phyloP scores from a whole-genome alignment of 2,797 vertebrate genomes.

The Calcarius lapponicus region DNA sequence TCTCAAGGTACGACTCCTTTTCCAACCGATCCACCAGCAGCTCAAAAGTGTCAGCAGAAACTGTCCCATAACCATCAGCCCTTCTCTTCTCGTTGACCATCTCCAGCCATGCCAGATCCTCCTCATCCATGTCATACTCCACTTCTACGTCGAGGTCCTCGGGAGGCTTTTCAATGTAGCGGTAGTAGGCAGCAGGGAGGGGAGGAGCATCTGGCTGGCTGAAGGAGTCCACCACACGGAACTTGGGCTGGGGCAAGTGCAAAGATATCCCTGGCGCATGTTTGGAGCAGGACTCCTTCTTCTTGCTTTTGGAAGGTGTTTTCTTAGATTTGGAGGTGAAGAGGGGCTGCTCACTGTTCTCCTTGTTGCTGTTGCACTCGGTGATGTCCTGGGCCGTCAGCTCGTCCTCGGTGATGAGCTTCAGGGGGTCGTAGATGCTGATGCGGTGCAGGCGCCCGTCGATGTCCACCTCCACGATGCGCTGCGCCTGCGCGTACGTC shows the following conservation, averaged over 20 bases:
- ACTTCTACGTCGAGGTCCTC: conserved; percentile 92
- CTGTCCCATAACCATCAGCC: conserved; percentile 86
- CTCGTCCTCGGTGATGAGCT: conserved; percentile 95
- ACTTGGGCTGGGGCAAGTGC: conserved; percentile 89
- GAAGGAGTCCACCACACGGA: conserved; percentile 84
- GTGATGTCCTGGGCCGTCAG: conserved; percentile 96
- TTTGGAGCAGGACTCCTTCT: conserved; percentile 84
- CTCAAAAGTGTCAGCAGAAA: conserved; percentile 92
- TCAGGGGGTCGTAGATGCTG: conserved; percentile 92
- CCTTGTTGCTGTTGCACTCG: conserved; percentile 98
- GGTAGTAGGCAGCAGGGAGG: conserved; percentile 88
- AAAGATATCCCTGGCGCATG: conserved; percentile 64
- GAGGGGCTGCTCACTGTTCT: conserved; percentile 92
- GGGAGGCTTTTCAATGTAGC: conserved; percentile 86
- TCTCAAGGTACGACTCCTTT: conserved; percentile 93
- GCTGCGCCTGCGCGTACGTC: conserved; percentile 94
- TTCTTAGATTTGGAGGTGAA: conserved; percentile 80
- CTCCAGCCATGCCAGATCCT: conserved; percentile 95
- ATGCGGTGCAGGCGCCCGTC: conserved; percentile 95
- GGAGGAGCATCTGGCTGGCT: conserved; percentile 81
- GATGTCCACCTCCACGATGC: conserved; percentile 96
- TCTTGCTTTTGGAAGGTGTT: conserved; percentile 83
- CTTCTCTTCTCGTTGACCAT: conserved; percentile 95
- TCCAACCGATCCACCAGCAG: conserved; percentile 92
- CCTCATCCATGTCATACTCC: conserved; percentile 98